phyloP scores from a whole-genome alignment of 2,888 invertebrate species.

The Pemphredon lugubris region DNA sequence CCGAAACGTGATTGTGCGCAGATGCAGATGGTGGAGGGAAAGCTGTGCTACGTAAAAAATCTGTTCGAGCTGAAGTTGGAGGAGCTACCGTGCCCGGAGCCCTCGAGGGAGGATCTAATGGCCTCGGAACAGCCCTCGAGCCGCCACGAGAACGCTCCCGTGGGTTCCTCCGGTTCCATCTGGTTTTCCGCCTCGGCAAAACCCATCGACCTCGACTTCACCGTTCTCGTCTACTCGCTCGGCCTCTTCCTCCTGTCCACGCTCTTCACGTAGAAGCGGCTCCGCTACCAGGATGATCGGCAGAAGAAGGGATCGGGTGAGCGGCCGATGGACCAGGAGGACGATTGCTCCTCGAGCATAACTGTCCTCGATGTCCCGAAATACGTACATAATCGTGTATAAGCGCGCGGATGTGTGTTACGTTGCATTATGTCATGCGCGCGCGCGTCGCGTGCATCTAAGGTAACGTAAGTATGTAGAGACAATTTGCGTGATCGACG shows the following conservation, averaged over 20 bases:
- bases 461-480: too few relatives aligned
- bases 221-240: constrained; percentile 57
- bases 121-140: constrained; percentile 78
- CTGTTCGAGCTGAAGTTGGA: constrained; percentile 75
- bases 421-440: background rate
- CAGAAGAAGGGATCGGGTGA: constrained; percentile 24
- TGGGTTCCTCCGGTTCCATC: constrained; percentile 71
- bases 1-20: constrained; percentile 50
- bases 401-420: background rate
- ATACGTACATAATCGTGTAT: constrained; percentile 3
- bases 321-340: constrained; percentile 23
- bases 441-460: too few relatives aligned
- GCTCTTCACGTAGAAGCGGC: constrained; percentile 74
- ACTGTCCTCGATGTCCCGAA: constrained; percentile 28
- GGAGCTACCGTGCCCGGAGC: constrained; percentile 75
- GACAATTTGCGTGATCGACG: too few relatives aligned
- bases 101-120: constrained; percentile 77
- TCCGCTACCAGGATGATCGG: constrained; percentile 18
- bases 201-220: constrained; percentile 40
- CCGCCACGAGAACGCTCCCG: constrained; percentile 73
- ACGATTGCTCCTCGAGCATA: background rate
- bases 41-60: constrained; percentile 70
- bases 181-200: constrained; percentile 70
- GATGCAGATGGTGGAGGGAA: constrained; percentile 72
- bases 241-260: constrained; percentile 54